Base-by-base conservation (phyloP, 2,888 invertebrate species). In the Spilarctia lutea region DNA sequence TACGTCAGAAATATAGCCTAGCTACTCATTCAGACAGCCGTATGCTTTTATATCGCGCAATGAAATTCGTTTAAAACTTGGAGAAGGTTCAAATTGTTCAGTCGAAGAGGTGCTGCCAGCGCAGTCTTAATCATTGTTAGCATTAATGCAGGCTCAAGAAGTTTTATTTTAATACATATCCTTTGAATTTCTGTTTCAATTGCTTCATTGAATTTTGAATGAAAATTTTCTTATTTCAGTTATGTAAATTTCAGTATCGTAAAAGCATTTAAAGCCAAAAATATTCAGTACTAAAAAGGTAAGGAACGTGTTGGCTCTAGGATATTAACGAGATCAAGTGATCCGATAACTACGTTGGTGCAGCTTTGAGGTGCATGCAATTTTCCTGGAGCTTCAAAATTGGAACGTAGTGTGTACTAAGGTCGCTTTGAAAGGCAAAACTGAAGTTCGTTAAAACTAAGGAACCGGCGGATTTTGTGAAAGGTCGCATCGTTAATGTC, bases 51-150 rank as follows among this genome's bases (percentile, higher is more conserved):
- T 92, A 91, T 91, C 85, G 85, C 79, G 86, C 88, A 90, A 91
- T 92, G 90, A 91, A 94, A 91, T 91, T 88, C 91, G 89, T 90
- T 93, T 93, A 91, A 93, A 91, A 93, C 87, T 94, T 94, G 94
- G 93, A 94, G 86, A 85, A 83, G 85, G 86, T 93, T 94, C 94
- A 94, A 91, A 87, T 83, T 81, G 84, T 89, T 81, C 81, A 87
- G 84, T 75, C 80, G 81, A 87, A 85, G 86, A 84, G 85, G 84
- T 88, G 89, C 90, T 89, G 89, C 91, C 89, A 89, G 87, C 81
- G 80, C 80, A 84, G 86, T 88, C 86, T 90, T 90, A 89, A 92
- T 92, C 88, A 90, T 90, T 91, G 90, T 91, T 92, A 90, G 87
- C 87, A 85, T 90, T 90, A 88, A 88, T 88, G 84, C 81, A 81